Evolutionary conservation across 2,113 vertebrate species (phyloP).

Genomic region (Cyprinus carpio): DNA sequence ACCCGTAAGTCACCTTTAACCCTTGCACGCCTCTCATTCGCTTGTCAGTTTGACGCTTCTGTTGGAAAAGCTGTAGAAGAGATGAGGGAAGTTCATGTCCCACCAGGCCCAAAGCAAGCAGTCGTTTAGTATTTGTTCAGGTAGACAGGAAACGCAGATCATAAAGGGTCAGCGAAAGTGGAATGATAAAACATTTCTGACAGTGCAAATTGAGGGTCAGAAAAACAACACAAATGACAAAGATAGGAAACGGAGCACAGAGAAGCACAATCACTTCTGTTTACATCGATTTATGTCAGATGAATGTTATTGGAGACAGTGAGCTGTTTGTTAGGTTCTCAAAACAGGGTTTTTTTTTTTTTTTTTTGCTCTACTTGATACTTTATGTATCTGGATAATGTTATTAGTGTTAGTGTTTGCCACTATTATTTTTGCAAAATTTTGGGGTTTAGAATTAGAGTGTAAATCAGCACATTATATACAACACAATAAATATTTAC

Average conservation of each 20-base stretch:
- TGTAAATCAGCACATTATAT: background rate
- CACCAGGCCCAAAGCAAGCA: background rate
- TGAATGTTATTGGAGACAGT: background rate
- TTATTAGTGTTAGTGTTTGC: background rate
- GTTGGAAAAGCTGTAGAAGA: conserved; percentile 2
- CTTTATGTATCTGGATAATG: background rate
- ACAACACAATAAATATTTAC: too few species aligned
- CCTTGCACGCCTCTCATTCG: background rate
- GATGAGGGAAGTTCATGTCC: background rate
- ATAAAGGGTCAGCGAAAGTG: background rate
- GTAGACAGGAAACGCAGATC: background rate
- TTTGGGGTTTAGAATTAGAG: background rate
- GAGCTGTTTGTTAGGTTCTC: background rate
- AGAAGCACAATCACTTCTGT: conserved; percentile 15
- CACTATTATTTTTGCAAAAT: background rate
- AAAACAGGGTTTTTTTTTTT: too few species aligned
- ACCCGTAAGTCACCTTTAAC: background rate
- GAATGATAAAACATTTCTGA: conserved; percentile 20
- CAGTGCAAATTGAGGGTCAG: conserved; percentile 12
- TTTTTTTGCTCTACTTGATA: background rate
- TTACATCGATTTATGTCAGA: conserved; percentile 21
- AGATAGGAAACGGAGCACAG: background rate
- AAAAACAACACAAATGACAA: conserved; percentile 10
- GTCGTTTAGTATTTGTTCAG: background rate
- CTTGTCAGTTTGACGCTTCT: background rate